These are phyloP conservation scores for Mesocricetus auratus DNA, from an alignment of 2,113 vertebrate genomes.

Conservation along the genomic window DNA sequence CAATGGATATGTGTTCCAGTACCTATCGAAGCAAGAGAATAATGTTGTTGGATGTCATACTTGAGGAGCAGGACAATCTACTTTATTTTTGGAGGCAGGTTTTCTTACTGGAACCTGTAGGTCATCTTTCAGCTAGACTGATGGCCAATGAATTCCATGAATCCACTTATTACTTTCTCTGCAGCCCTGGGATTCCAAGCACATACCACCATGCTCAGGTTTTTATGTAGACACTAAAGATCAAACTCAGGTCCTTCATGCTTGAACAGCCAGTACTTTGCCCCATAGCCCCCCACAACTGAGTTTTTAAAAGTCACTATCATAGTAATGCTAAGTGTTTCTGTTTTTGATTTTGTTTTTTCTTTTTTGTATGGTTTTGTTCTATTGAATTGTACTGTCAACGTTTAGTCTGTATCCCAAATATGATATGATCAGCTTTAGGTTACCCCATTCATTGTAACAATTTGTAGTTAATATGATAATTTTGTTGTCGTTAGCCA, in stretches of 20 bases:
- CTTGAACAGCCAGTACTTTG: not conserved
- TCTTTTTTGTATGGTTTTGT: not conserved
- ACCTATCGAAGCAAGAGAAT: not conserved
- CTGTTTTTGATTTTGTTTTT: too few species aligned
- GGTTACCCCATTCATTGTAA: conserved; percentile 9
- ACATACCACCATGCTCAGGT: too few species aligned
- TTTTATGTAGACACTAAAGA: not conserved
- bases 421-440: conserved; percentile 2
- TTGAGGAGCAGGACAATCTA: not conserved
- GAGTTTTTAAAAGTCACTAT: not conserved
- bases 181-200: not conserved
- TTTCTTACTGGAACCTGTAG: not conserved
- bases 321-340: not conserved
- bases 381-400: conserved; percentile 50
- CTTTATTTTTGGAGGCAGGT: not conserved
- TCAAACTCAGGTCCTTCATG: not conserved
- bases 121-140: not conserved
- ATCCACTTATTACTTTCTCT: not conserved
- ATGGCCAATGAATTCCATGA: not conserved
- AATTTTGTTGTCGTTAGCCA: not conserved
- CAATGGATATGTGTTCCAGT: not conserved
- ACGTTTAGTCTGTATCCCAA: not conserved
- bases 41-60: not conserved
- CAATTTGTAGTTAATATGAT: not conserved
- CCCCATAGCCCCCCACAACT: not conserved